phyloP scores from a whole-genome alignment of 2,113 vertebrate species.

The Mobula birostris region DNA sequence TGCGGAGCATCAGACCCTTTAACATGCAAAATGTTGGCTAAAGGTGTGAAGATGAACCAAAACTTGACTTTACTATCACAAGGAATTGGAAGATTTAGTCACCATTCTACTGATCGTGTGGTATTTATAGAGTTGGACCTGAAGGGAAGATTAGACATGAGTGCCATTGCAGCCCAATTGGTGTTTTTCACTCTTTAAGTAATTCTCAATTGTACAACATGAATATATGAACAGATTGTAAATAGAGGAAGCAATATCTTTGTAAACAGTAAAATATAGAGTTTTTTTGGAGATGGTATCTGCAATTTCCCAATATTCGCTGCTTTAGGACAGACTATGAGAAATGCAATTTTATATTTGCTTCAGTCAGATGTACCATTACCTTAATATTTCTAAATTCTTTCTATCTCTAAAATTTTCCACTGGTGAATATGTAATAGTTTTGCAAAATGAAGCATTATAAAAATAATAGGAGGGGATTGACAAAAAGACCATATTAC shows the following conservation, averaged over 20 bases:
- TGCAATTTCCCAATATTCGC: neutral
- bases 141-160: neutral
- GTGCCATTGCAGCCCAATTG: neutral
- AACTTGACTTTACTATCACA: neutral
- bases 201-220: neutral
- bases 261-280: neutral
- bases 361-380: neutral
- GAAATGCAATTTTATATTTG: neutral
- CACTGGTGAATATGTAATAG: neutral
- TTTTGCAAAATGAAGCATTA: neutral
- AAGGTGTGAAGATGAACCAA: neutral
- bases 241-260: neutral
- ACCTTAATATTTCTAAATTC: neutral
- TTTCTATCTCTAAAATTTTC: neutral
- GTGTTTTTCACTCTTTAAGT: neutral
- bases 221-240: neutral
- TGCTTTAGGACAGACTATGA: neutral
- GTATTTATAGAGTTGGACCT: neutral
- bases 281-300: neutral
- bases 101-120: neutral
- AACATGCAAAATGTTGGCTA: neutral
- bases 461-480: neutral
- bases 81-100: neutral
- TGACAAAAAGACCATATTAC: neutral
- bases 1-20: neutral